Percentiles rank a stretch among this genome's conserved stretches.
Conservation (phyloP, 2,797 vertebrate species). For the Falco naumanni region DNA sequence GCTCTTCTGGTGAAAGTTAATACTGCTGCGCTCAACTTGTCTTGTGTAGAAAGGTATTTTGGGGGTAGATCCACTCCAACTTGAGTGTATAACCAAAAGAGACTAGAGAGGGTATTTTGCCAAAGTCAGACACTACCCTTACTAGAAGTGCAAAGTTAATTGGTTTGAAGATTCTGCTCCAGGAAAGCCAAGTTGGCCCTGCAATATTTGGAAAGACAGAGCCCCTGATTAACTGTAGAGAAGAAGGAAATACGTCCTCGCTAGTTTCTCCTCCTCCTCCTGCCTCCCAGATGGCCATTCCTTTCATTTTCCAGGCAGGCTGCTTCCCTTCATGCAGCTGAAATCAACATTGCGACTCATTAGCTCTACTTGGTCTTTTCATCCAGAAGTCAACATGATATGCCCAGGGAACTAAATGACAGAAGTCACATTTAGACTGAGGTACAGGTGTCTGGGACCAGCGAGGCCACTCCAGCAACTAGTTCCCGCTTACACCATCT, state of each 20-base stretch:
- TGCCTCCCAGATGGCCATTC: constrained; percentile 9
- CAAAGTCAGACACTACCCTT: not conserved
- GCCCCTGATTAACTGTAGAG: not conserved
- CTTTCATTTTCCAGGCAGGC: not conserved
- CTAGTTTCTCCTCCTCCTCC: not conserved
- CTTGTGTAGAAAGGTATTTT: not conserved
- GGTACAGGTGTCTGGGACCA: not conserved
- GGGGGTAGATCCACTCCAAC: not conserved
- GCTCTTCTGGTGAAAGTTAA: not conserved
- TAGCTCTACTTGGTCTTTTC: constrained; percentile 39
- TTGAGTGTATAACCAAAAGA: not conserved
- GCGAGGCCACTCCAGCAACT: not conserved
- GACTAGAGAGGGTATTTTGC: not conserved
- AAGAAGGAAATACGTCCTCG: not conserved
- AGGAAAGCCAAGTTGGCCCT: not conserved
- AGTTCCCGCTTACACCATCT: not conserved
- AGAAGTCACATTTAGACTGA: not conserved
- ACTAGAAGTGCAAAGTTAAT: not conserved
- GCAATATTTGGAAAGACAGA: constrained; percentile 37
- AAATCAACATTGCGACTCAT: constrained; percentile 31
- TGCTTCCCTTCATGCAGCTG: not conserved
- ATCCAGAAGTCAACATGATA: constrained; percentile 17
- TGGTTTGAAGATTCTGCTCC: not conserved
- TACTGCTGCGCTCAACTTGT: not conserved
- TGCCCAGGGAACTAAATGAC: not conserved